Percentiles rank a stretch among this genome's conserved stretches.
Evolutionary conservation across 2,888 invertebrate species (phyloP).

Genomic region (Lochmaea capreae): DNA sequence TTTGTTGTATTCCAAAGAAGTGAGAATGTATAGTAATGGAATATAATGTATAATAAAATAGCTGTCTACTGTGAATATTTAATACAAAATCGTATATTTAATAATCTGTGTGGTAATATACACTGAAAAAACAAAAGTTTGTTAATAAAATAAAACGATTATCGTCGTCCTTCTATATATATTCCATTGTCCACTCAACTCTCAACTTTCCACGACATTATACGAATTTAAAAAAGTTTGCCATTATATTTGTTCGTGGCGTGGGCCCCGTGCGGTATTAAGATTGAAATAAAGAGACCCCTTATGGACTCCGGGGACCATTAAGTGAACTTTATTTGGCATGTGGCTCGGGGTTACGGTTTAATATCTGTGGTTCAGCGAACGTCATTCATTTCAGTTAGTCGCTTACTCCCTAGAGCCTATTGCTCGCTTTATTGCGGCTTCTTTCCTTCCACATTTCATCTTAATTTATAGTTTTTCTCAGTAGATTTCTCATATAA

Average conservation of each 20-base stretch:
- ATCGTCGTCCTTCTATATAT: background rate
- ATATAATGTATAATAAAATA: no score
- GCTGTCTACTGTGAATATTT: background rate
- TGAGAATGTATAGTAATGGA: no score
- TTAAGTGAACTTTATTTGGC: constrained; percentile 65
- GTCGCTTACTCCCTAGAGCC: constrained; percentile 56
- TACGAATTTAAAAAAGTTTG: constrained; percentile 37
- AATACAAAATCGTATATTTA: background rate
- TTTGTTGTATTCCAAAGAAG: no score
- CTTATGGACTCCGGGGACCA: constrained; percentile 52
- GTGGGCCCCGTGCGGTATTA: constrained; percentile 33
- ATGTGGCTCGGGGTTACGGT: constrained; percentile 63
- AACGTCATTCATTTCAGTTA: constrained; percentile 65
- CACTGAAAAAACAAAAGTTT: background rate
- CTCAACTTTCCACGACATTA: constrained; percentile 13
- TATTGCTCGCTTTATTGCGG: constrained; percentile 60
- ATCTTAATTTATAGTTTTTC: constrained; percentile 53
- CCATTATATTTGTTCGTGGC: constrained; percentile 33
- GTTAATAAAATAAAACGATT: background rate
- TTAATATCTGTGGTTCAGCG: constrained; percentile 65
- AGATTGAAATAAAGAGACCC: constrained; percentile 47
- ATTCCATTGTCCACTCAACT: background rate
- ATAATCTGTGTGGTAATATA: background rate
- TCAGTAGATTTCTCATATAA: constrained; percentile 37
- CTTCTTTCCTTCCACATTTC: constrained; percentile 55